phyloP scores from a whole-genome alignment of 2,888 invertebrate species.

The Cosmopolites sordidus region DNA sequence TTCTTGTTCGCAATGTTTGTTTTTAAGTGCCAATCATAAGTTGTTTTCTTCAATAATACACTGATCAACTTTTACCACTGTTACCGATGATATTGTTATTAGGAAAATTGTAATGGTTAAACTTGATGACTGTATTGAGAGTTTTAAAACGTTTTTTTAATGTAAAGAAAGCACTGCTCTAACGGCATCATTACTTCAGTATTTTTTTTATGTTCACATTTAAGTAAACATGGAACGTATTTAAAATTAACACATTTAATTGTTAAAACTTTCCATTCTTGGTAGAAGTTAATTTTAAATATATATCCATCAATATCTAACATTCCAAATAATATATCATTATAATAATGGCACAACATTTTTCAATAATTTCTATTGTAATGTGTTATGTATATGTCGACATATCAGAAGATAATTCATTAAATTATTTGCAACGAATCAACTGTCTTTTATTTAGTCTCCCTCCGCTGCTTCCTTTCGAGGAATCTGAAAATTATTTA shows the following conservation, averaged over 20 bases:
- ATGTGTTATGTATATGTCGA: slow-evolving; percentile 16
- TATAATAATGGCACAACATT: slow-evolving; percentile 14
- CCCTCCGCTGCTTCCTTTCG: no score
- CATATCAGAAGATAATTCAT: slow-evolving; percentile 19
- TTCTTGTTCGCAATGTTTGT: neutral
- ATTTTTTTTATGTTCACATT: neutral
- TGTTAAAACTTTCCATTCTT: neutral
- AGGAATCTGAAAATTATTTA: no score
- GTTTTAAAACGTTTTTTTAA: no score
- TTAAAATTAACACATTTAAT: no score
- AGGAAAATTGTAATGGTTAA: no score
- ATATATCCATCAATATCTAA: neutral
- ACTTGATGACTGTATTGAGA: no score
- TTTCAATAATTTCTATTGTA: slow-evolving; percentile 11
- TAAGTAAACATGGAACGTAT: neutral
- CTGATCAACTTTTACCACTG: no score
- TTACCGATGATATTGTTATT: no score
- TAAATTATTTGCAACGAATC: slow-evolving; percentile 8
- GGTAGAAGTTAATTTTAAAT: neutral
- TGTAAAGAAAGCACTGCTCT: neutral
- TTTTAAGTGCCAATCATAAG: neutral
- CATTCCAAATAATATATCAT: slow-evolving; percentile 9
- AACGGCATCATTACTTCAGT: neutral
- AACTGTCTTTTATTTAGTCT: neutral
- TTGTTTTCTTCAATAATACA: no score